These are phyloP conservation scores for Prolemur simus DNA, from an alignment of 2,113 vertebrate species.

Conservation along the genomic window DNA sequence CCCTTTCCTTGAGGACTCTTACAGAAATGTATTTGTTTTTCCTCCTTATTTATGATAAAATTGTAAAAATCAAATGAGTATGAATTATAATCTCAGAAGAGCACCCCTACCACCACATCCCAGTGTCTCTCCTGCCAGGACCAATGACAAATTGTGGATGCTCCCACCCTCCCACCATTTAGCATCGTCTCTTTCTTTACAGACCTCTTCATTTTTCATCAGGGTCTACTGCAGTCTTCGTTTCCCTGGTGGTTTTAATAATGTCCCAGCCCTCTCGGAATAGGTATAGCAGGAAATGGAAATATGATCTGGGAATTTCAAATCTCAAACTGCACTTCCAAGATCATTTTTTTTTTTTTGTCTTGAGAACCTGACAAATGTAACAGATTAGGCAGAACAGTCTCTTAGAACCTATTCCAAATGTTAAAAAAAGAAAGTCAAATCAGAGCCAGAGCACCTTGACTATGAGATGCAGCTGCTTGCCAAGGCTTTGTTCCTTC, in stretches of 20 bases:
- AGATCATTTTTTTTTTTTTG: background rate
- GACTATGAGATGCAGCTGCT: background rate
- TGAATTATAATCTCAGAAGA: background rate
- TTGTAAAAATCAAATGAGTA: background rate
- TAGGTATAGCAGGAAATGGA: constrained; percentile 43
- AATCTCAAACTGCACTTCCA: constrained; percentile 65
- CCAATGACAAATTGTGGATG: background rate
- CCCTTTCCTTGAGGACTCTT: background rate
- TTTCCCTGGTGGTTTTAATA: constrained; percentile 65
- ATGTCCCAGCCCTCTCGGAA: constrained; percentile 52
- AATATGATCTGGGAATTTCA: constrained; percentile 77
- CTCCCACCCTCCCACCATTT: background rate
- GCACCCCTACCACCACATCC: background rate
- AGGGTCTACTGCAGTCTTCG: background rate
- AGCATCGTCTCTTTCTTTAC: background rate
- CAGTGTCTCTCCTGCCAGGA: constrained; percentile 2
- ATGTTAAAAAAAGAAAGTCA: constrained; percentile 43
- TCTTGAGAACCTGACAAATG: constrained; percentile 11
- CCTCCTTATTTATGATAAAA: constrained; percentile 16
- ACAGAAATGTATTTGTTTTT: background rate
- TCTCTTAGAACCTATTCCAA: constrained; percentile 34
- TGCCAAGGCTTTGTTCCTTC: background rate
- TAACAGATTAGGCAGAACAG: constrained; percentile 39
- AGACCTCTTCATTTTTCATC: constrained; percentile 25
- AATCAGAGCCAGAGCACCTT: background rate